These are phyloP conservation scores for Tricholauxania praeusta DNA, from an alignment of 2,888 invertebrate genomes.

Conservation along the genomic window DNA sequence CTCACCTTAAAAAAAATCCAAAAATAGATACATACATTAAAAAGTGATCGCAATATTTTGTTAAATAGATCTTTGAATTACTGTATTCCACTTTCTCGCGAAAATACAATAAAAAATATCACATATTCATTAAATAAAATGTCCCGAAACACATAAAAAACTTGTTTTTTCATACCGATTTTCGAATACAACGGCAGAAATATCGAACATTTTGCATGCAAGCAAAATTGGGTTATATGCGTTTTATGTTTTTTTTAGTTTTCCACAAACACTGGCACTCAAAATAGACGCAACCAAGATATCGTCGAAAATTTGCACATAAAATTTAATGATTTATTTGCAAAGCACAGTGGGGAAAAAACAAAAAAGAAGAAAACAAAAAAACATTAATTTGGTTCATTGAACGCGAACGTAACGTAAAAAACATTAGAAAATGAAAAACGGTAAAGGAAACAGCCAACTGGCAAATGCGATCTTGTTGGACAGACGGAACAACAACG, in stretches of 20 bases:
- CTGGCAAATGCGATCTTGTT: not conserved
- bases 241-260: not conserved
- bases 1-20: no score
- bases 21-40: no score
- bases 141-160: no score
- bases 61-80: no score
- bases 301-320: not conserved
- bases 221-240: constrained; percentile 10
- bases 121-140: no score
- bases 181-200: not conserved
- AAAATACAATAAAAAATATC: no score
- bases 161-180: not conserved
- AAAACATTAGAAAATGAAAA: no score
- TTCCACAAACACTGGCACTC: not conserved
- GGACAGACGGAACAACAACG: constrained; percentile 13
- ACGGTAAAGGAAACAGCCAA: no score
- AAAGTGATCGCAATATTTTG: no score
- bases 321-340: constrained; percentile 4
- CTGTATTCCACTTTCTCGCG: no score
- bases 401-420: constrained; percentile 12
- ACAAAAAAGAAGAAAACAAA: no score
- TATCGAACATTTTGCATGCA: not conserved
- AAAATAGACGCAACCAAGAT: not conserved
- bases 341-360: not conserved
- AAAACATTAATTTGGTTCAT: constrained; percentile 6